These are phyloP conservation scores for Papilio helenus DNA, from an alignment of 1,140 invertebrate genomes.

Conservation along the genomic window DNA sequence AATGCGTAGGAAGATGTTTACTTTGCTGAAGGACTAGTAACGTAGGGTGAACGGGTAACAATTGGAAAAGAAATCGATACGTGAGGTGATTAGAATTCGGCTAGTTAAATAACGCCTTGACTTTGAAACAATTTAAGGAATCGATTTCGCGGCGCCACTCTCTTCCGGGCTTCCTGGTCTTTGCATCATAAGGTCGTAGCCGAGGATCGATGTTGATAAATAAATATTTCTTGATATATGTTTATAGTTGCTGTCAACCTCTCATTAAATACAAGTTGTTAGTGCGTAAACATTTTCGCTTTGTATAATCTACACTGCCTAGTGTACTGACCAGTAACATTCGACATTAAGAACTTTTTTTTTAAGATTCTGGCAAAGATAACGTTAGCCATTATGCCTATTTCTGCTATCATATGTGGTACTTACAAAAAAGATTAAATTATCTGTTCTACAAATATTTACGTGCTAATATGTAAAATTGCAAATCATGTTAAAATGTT, in stretches of 20 bases:
- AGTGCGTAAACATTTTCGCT: neutral
- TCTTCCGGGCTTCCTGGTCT: slow-evolving; percentile 45
- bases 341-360: neutral
- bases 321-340: neutral
- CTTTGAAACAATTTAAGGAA: slow-evolving; percentile 26
- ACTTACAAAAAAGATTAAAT: slow-evolving; percentile 10
- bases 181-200: slow-evolving; percentile 39
- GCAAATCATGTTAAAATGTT: slow-evolving; percentile 21
- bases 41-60: neutral
- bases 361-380: slow-evolving; percentile 3
- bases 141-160: slow-evolving; percentile 37
- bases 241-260: neutral
- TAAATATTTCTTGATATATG: neutral
- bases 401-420: neutral
- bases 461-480: neutral
- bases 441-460: neutral
- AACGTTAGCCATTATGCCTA: neutral
- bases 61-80: slow-evolving; percentile 26
- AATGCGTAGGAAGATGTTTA: slow-evolving; percentile 10
- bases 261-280: neutral
- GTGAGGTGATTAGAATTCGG: slow-evolving; percentile 12
- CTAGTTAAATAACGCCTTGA: slow-evolving; percentile 15
- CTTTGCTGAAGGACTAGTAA: neutral
- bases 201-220: slow-evolving; percentile 29
- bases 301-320: neutral